A percentile compares a stretch with the other conserved stretches of the same genome.
Conservation (phyloP, 2,113 vertebrate species). For the Brienomyrus brachyistius region DNA sequence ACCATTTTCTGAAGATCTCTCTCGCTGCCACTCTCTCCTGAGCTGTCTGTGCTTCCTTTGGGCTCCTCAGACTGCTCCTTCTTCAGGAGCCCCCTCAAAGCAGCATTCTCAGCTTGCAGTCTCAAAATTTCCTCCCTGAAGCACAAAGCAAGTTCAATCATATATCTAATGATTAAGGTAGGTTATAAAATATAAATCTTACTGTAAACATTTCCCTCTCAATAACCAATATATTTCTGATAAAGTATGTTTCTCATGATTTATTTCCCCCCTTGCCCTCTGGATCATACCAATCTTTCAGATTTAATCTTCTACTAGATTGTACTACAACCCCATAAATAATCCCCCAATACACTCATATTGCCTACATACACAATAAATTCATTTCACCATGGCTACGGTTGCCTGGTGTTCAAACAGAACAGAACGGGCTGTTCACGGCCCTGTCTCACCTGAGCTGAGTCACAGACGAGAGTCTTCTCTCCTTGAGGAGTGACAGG, state of each 20-base stretch:
- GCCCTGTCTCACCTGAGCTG: constrained; percentile 63
- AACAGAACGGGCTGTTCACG: not conserved
- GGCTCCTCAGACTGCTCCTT: constrained; percentile 54
- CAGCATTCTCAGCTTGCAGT: constrained; percentile 45
- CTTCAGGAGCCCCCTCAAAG: constrained; percentile 55
- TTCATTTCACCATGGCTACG: not conserved
- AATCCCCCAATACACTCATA: not conserved
- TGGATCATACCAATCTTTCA: not conserved
- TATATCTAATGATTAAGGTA: not conserved
- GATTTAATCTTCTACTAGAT: not conserved
- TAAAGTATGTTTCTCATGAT: not conserved
- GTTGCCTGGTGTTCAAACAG: not conserved
- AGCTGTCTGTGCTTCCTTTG: constrained; percentile 60
- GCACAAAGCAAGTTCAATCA: not conserved
- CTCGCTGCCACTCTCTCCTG: constrained; percentile 58
- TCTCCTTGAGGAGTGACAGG: constrained; percentile 54
- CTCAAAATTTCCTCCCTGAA: constrained; percentile 50
- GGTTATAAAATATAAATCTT: not conserved
- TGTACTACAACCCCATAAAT: not conserved
- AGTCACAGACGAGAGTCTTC: constrained; percentile 48
- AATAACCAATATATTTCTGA: not conserved
- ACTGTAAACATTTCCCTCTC: not conserved
- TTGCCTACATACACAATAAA: not conserved
- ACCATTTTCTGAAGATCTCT: constrained; percentile 57
- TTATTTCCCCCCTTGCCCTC: not conserved